Conservation (phyloP, 2,797 vertebrate genomes). For the Psittacula echo region DNA sequence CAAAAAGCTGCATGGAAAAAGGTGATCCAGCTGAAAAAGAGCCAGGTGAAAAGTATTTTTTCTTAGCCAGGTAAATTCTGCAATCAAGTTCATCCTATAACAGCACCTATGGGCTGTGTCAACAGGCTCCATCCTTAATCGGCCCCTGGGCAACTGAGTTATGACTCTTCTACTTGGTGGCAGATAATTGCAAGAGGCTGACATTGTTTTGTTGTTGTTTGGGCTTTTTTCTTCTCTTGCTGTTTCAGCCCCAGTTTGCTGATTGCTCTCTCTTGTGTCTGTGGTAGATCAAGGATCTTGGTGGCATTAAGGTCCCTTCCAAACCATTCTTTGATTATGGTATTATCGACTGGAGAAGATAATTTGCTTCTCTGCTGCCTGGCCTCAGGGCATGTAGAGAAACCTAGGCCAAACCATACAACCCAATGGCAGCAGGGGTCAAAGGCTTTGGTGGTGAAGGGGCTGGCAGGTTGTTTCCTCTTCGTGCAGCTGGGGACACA, state of each 20-base stretch:
- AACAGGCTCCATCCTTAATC: background rate
- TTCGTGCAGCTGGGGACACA: accelerated
- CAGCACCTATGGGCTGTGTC: background rate
- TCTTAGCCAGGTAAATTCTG: background rate
- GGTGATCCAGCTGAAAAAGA: background rate
- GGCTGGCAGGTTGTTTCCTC: background rate
- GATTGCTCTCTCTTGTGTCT: accelerated
- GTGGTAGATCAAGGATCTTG: background rate
- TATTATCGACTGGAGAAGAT: background rate
- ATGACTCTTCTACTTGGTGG: background rate
- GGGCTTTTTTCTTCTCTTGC: background rate
- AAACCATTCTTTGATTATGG: background rate
- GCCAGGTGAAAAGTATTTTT: background rate
- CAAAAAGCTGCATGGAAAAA: background rate
- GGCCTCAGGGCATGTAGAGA: background rate
- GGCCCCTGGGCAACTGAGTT: background rate
- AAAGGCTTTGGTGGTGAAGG: background rate
- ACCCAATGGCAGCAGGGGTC: background rate
- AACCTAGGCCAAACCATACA: background rate
- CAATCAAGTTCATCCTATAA: background rate
- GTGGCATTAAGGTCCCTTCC: background rate
- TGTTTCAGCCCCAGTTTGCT: background rate
- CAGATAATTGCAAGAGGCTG: background rate
- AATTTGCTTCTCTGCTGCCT: background rate
- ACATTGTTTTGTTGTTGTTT: accelerated